phyloP scores from a whole-genome alignment of 2,888 invertebrate genomes.

The Cremastinae sp. region DNA sequence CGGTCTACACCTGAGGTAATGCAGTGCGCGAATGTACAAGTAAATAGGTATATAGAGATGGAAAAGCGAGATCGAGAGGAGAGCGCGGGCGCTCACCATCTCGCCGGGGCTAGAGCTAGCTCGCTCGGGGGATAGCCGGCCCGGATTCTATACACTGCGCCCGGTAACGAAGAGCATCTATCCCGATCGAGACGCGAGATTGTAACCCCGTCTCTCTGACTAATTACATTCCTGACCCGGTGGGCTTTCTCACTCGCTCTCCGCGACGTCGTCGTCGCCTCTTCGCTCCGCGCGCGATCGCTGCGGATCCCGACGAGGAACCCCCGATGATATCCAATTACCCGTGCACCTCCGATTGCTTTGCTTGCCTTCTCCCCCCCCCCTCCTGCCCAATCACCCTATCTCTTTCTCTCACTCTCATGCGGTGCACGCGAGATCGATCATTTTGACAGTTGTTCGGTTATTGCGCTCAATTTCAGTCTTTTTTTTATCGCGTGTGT shows the following conservation, averaged over 20 bases:
- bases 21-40: slow-evolving; percentile 4
- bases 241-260: slow-evolving; percentile 55
- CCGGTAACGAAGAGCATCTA: slow-evolving; percentile 67
- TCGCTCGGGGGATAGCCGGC: slow-evolving; percentile 50
- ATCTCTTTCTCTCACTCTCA: no score
- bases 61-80: slow-evolving; percentile 2
- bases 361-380: slow-evolving; percentile 28
- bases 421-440: slow-evolving; percentile 36
- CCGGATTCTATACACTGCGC: no score
- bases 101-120: slow-evolving; percentile 33
- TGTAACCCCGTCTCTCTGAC: slow-evolving; percentile 71
- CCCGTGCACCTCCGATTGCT: slow-evolving; percentile 65
- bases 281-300: slow-evolving; percentile 1
- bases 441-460: slow-evolving; percentile 36
- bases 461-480: slow-evolving; percentile 2
- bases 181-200: slow-evolving; percentile 72
- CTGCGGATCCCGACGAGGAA: slow-evolving; percentile 56
- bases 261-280: slow-evolving; percentile 30
- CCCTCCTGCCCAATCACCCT: no score
- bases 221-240: slow-evolving; percentile 78
- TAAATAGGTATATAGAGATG: not conserved
- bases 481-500: no score
- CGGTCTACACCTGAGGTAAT: slow-evolving; percentile 12
- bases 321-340: slow-evolving; percentile 63
- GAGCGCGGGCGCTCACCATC: slow-evolving; percentile 14